A percentile compares a stretch with the other conserved stretches of the same genome.
Evolutionary conservation across 2,113 vertebrate genomes (phyloP).

Genomic region (Corapipo altera): DNA sequence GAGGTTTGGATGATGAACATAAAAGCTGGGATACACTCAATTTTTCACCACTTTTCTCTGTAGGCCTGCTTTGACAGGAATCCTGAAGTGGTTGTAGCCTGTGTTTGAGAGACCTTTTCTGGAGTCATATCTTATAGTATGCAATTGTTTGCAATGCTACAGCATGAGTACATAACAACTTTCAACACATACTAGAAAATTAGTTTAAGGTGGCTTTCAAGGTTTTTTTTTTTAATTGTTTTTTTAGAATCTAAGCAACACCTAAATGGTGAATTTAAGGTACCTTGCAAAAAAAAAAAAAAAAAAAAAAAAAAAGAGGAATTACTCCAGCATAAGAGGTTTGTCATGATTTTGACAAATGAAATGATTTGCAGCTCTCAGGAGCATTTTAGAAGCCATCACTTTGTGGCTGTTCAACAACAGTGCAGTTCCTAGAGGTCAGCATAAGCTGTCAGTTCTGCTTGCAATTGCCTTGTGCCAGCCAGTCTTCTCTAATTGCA

Average conservation of each 20-base stretch:
- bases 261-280: background rate
- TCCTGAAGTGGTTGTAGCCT: background rate
- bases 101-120: background rate
- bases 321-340: background rate
- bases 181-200: background rate
- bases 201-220: background rate
- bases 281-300: background rate
- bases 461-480: background rate
- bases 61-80: background rate
- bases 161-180: background rate
- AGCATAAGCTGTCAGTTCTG: constrained; percentile 9
- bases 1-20: background rate
- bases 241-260: background rate
- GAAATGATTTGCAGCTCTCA: background rate
- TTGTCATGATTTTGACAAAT: background rate
- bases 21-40: background rate
- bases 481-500: background rate
- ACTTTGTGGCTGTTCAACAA: background rate
- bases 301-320: background rate
- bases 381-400: background rate
- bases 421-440: background rate
- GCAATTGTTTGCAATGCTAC: background rate
- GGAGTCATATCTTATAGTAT: background rate
- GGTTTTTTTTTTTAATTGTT: background rate
- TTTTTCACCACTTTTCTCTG: background rate